Evolutionary conservation across 2,113 vertebrate species (phyloP).

Genomic region (western clawed frog (Xenopus tropicalis)): DNA sequence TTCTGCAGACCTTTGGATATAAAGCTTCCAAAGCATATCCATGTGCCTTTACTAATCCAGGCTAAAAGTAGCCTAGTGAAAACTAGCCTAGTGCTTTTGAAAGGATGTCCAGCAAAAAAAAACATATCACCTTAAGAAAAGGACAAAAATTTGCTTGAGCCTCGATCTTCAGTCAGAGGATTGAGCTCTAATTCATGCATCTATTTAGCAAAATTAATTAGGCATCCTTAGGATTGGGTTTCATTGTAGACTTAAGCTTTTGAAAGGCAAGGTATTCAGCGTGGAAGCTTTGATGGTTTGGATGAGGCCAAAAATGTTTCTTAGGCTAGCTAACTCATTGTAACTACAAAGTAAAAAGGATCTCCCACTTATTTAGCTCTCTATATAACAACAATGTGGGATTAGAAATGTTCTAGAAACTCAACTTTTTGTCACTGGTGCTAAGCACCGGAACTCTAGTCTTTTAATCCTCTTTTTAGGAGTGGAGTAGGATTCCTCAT

Average conservation of each 20-base stretch:
- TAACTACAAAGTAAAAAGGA: conserved; percentile 55
- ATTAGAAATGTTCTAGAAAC: conserved; percentile 47
- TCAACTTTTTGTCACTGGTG: background rate
- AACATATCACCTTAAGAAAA: conserved; percentile 61
- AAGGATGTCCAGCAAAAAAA: conserved; percentile 53
- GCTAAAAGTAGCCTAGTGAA: conserved; percentile 59
- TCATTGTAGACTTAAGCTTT: conserved; percentile 55
- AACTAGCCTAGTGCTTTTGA: conserved; percentile 56
- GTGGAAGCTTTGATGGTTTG: conserved; percentile 60
- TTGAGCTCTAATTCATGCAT: conserved; percentile 53
- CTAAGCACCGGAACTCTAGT: too few relatives aligned
- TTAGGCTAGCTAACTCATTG: conserved; percentile 55
- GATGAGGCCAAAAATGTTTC: conserved; percentile 50
- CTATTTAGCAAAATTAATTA: conserved; percentile 63
- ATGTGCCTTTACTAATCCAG: conserved; percentile 58
- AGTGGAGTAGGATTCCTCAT: too few relatives aligned
- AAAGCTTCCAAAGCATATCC: conserved; percentile 59
- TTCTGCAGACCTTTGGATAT: conserved; percentile 60
- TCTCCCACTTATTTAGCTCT: conserved; percentile 49
- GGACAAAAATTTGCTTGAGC: conserved; percentile 56
- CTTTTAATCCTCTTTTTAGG: too few relatives aligned
- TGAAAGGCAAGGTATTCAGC: conserved; percentile 56
- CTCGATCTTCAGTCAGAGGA: conserved; percentile 55
- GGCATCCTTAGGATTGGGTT: conserved; percentile 58
- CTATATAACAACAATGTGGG: conserved; percentile 54